Evolutionary conservation across 2,888 invertebrate species (phyloP).

Genomic region (Chaetoderma sp.): DNA sequence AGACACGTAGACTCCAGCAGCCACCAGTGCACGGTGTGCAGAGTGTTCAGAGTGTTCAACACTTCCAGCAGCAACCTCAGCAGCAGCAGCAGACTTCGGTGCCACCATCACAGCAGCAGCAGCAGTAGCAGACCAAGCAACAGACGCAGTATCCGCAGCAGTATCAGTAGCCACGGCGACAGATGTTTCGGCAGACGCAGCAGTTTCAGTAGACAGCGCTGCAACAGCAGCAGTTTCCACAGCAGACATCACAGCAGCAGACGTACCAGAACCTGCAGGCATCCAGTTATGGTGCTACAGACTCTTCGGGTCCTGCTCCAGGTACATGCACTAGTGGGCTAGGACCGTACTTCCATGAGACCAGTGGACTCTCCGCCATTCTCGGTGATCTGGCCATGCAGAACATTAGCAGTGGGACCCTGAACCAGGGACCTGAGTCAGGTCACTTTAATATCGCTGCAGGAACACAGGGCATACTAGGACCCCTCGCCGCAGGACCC

Average conservation of each 20-base stretch:
- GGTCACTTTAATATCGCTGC: too few relatives aligned
- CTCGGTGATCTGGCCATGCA: too few relatives aligned
- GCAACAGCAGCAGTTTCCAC: not conserved
- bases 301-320: too few relatives aligned
- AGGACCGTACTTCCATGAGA: too few relatives aligned
- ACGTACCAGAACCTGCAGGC: too few relatives aligned
- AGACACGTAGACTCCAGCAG: not conserved
- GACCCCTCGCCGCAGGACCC: too few relatives aligned
- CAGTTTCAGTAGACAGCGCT: not conserved
- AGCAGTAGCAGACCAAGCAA: not conserved
- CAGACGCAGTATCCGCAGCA: not conserved
- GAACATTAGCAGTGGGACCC: too few relatives aligned
- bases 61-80: not conserved
- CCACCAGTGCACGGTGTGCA: not conserved
- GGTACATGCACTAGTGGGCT: too few relatives aligned
- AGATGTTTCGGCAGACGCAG: not conserved
- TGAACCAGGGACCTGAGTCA: too few relatives aligned
- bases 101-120: not conserved
- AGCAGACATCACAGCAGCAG: not conserved
- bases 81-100: not conserved
- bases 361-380: too few relatives aligned
- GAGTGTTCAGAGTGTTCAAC: not conserved
- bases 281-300: too few relatives aligned
- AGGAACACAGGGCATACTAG: too few relatives aligned
- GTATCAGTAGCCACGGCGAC: not conserved